Evolutionary conservation across 2,797 vertebrate species (phyloP), one percentile per base, ranked within the genome.

Genomic region (Tragopan temminckii): DNA sequence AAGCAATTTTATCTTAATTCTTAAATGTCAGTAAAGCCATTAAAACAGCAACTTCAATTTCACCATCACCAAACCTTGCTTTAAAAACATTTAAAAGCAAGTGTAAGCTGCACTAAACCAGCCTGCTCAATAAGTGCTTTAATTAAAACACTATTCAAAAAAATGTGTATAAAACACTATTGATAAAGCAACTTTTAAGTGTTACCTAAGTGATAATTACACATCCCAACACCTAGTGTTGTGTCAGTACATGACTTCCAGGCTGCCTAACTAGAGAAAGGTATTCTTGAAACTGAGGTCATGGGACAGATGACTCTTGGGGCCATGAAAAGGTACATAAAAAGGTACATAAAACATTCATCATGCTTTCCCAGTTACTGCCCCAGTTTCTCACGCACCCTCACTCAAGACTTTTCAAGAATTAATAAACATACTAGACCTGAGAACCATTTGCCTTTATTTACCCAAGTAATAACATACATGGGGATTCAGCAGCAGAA

Each of bases 401-500:
- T 79, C 59, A 77, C 59, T 69, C 68, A 74, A 80, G 81, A 71
- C 45, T 90, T 69, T 33, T 67, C 85, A 93, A 92, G 45, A 90
- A 90, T 74, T 90, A 89, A 63, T 67, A 92, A 77, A 92, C 88
- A 84, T 70, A 79, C 76, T 83, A 63, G 35, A 83, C 63, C 94
- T 74, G 59, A 55, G 63, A 92, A 92, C 80, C 42, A 74, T 81
- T 92, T 93, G 78, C 70, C 20, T 92, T 92, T 95, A 95, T 95
- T 97, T 77, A 72, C 82, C 87, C 80, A 88, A 92, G 84, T 76
- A 92, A 33, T 23, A 50, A 61, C 27, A 89, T 53, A 92, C 81
- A 85, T 1, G 15, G 35, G 43, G 81, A 86, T 94, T 70, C 35
- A 76, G 80, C 53, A 85, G 81, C 82, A 84, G 46, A 71, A 93